Evolutionary conservation across 23 tunicate genomes (phyloP).

Genomic region (Corella eumyota): DNA sequence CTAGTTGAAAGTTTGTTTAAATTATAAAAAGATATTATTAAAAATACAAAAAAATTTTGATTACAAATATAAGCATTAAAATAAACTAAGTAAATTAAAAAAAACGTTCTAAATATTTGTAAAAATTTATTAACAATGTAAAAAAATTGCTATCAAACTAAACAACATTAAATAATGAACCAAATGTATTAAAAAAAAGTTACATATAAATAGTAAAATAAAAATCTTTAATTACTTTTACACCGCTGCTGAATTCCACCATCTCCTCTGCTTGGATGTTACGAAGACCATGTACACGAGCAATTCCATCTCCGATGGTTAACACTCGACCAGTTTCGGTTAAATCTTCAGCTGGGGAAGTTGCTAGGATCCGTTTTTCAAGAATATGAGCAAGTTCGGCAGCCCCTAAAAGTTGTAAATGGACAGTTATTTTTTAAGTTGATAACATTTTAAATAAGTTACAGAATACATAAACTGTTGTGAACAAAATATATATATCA

Average conservation of each 20-base stretch:
- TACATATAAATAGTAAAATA: too few relatives aligned
- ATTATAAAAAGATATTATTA: not conserved
- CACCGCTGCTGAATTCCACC: slow-evolving; percentile 98
- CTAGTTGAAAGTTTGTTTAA: too few relatives aligned
- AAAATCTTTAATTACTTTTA: slow-evolving; percentile 59
- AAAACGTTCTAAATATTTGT: not conserved
- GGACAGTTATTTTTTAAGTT: not conserved
- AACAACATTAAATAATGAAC: too few relatives aligned
- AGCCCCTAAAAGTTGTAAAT: slow-evolving; percentile 47
- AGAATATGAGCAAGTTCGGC: slow-evolving; percentile 95
- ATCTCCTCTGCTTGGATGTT: slow-evolving; percentile 99
- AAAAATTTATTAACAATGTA: not conserved
- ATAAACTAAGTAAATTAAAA: not conserved
- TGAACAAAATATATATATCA: not conserved
- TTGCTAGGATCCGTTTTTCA: slow-evolving; percentile 87
- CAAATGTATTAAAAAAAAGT: too few relatives aligned
- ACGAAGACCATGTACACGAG: slow-evolving; percentile 97
- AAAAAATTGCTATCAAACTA: too few relatives aligned
- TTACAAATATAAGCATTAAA: not conserved
- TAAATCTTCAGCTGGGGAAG: slow-evolving; percentile 79
- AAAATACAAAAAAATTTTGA: not conserved
- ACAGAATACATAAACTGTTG: not conserved
- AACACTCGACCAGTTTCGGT: slow-evolving; percentile 96
- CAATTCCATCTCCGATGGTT: slow-evolving; percentile 99
- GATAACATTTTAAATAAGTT: not conserved